Conservation (phyloP, 2,797 vertebrate genomes). For the Malurus leucopterus region DNA sequence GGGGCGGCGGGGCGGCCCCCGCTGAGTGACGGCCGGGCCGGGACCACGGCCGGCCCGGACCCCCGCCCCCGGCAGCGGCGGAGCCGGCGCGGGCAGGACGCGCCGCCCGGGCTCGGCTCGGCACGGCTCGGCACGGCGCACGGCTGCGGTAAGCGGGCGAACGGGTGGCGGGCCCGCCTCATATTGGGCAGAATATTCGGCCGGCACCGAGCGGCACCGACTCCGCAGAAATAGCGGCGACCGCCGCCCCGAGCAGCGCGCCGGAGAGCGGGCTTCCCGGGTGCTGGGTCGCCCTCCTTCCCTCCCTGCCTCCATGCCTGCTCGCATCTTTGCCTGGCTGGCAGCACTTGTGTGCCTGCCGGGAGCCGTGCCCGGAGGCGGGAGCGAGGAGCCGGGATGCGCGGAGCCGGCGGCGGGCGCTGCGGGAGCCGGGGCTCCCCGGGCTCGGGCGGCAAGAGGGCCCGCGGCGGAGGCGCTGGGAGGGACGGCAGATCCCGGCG, state of each 20-base stretch:
- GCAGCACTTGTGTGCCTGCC: background rate
- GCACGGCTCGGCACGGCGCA: background rate
- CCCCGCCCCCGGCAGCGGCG: background rate
- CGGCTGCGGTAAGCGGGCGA: background rate
- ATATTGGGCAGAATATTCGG: conserved; percentile 92
- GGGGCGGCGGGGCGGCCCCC: background rate
- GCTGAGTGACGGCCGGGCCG: conserved; percentile 11
- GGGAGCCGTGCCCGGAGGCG: background rate
- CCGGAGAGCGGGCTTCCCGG: background rate
- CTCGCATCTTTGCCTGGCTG: background rate
- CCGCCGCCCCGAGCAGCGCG: background rate
- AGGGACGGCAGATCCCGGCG: background rate
- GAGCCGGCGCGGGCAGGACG: background rate
- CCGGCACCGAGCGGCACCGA: conserved; percentile 72
- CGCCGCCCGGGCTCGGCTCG: background rate
- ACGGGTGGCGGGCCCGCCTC: conserved; percentile 59
- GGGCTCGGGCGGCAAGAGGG: background rate
- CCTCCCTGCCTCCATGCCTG: background rate
- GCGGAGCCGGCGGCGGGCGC: background rate
- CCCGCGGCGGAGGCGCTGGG: background rate
- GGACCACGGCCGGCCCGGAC: background rate
- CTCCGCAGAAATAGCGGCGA: conserved; percentile 83
- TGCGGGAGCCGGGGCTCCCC: background rate
- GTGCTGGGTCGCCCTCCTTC: background rate
- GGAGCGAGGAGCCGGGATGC: background rate